Evolutionary conservation across 2,113 vertebrate genomes (phyloP).

Genomic region (Leptocoma aspasia): DNA sequence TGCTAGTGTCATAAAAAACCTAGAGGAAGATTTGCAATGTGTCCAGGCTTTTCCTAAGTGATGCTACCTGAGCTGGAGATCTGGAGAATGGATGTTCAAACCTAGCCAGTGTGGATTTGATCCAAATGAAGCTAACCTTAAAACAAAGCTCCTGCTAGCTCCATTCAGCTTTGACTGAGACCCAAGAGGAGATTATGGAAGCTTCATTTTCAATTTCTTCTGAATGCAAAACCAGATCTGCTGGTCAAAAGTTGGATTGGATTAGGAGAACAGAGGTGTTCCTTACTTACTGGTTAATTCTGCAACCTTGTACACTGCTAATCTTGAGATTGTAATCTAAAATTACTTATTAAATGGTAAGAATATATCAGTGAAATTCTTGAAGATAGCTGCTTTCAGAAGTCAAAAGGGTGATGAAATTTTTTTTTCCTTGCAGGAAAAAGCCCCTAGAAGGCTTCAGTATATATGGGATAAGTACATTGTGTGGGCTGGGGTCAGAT

Average conservation of each 20-base stretch:
- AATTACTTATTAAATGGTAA: background rate
- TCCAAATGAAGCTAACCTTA: background rate
- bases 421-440: background rate
- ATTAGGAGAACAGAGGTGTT: background rate
- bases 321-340: background rate
- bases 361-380: background rate
- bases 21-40: background rate
- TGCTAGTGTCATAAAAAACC: background rate
- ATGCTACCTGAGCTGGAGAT: background rate
- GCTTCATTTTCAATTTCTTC: background rate
- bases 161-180: background rate
- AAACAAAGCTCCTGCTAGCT: background rate
- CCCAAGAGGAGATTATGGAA: background rate
- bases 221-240: background rate
- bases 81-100: background rate
- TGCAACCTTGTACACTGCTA: background rate
- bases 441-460: background rate
- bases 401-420: background rate
- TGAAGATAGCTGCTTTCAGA: background rate
- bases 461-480: rapidly evolving
- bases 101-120: background rate
- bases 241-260: background rate
- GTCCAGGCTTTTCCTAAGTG: background rate
- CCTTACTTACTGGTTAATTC: background rate
- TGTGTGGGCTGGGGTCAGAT: background rate